Conservation (phyloP, 2,888 invertebrate species). For the Emmelina monodactyla region DNA sequence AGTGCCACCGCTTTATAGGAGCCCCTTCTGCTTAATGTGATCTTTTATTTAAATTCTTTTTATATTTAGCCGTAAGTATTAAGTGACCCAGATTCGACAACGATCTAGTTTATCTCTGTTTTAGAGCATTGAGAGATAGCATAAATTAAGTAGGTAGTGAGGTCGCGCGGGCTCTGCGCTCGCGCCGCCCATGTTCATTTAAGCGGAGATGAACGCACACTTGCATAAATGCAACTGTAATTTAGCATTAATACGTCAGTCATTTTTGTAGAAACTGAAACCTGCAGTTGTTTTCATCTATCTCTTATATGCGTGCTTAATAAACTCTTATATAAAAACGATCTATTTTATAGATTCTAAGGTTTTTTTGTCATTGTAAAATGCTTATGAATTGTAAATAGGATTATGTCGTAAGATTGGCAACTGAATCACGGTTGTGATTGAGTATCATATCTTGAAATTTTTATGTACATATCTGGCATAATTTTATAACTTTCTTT, state of each 20-base stretch:
- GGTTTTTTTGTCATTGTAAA: constrained; percentile 39
- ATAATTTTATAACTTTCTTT: constrained; percentile 17
- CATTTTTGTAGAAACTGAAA: constrained; percentile 42
- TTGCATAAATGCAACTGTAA: constrained; percentile 51
- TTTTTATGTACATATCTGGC: neutral
- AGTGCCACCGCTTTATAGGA: constrained; percentile 51
- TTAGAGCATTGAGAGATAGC: constrained; percentile 41
- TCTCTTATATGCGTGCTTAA: constrained; percentile 45
- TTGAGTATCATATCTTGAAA: constrained; percentile 27
- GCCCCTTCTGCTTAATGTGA: constrained; percentile 41
- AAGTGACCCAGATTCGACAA: constrained; percentile 20
- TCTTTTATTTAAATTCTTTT: constrained; percentile 31
- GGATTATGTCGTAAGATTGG: constrained; percentile 47
- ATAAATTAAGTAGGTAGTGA: constrained; percentile 47
- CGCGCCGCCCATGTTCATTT: constrained; percentile 59
- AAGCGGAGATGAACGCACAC: constrained; percentile 49
- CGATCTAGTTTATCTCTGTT: constrained; percentile 19
- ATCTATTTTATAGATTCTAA: constrained; percentile 56
- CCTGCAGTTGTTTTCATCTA: constrained; percentile 14
- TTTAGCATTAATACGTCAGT: constrained; percentile 42
- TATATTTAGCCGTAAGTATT: constrained; percentile 14
- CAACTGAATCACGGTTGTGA: constrained; percentile 34
- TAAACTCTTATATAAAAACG: constrained; percentile 38
- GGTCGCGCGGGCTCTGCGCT: constrained; percentile 44
- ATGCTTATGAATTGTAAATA: constrained; percentile 55